Base-by-base conservation (phyloP, 2,113 vertebrate species). In the Lathamus discolor region DNA sequence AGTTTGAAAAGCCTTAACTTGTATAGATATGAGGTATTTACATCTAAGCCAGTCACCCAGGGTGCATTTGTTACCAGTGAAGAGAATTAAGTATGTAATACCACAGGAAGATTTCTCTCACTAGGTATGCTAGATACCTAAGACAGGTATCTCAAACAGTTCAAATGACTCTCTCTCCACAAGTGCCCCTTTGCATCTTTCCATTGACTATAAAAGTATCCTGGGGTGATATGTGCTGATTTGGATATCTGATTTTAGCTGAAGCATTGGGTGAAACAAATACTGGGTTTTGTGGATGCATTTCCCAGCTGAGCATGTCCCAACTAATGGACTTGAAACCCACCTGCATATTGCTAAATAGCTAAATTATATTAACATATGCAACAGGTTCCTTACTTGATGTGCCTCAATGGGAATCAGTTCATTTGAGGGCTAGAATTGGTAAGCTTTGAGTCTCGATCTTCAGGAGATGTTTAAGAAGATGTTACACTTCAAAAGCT, bases 331-430 rank as follows among this genome's bases (percentile, higher is more conserved):
- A 62, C 16, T 54, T 27, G n/a, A 87, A 87, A 52, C 10, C 7
- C 18, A 66, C 18, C 28, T 59, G 28, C 2, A 0, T 44, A 46
- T 14, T 46, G 68, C 11, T 27, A 67, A 85, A 37, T 15, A 66
- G 28, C 20, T 59, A 62, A 62, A 62, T 74, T 41, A 54, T 54
- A 67, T 0, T 0, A 39, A 23, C 0, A 0, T 15, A 31, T 5
- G 9, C 70, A 44, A 44, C 20, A 55, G n/a, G 22, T 22, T 70
- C 39, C 39, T 64, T 63, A 35, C 8, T 27, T 66, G 24, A 37
- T 28, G 63, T 54, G 28, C 9, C 25, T 73, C 79, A 35, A 2
- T 16, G 41, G 9, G 8, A 75, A 39, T 82, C 59, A 12, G 51
- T 64, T 84, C 18, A 57, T 82, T 0, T 79, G 73, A 27, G 66